Evolutionary conservation across 1,140 invertebrate species (phyloP), one percentile per base, ranked within the genome.

Genomic region (Drosophila asahinai): DNA sequence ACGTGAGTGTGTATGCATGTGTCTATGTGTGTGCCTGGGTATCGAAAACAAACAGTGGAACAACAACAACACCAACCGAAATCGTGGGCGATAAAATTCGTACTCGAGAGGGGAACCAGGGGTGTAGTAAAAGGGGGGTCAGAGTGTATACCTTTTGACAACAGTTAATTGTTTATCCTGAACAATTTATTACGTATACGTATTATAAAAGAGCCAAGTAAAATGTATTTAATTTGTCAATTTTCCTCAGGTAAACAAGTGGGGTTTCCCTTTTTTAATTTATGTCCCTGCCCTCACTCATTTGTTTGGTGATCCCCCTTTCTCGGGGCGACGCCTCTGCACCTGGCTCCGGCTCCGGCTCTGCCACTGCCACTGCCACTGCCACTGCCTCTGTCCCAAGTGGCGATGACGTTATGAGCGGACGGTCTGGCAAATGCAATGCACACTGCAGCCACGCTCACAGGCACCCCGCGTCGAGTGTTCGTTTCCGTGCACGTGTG

Each of bases 71-170:
- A 72, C 63, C 42, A 76, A 64, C 79, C 73, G 19, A 81, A 87
- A 87, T 87, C 76, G 83, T 87, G 83, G 83, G 84, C 84, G 83
- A 86, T 87, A 80, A 80, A 83, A 83, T 83, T 83, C 83, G 71
- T 80, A 83, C 80, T 86, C 67, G 48, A 80, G 52, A 67, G 67
- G 77, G 25, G 36, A 22, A 15, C 7, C 61, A 74, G 45, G 49
- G 33, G 33, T 36, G 33, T 38, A 38, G 33, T 36, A 2, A 36
- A 36, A 36, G 8, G 33, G 33, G 33, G 33, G 11, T 36, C 33
- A 11, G 8, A 33, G 30, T 33, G 30, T 2, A 30, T 30, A 33
- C 30, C 30, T 30, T 30, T 30, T 30, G 2, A 7, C 22, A 30
- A 3, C 19, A 19, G 19, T 19, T 19, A 19, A 19, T 22, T 22